phyloP scores from a whole-genome alignment of 2,888 invertebrate species.

The Thysanoteuthis rhombus region DNA sequence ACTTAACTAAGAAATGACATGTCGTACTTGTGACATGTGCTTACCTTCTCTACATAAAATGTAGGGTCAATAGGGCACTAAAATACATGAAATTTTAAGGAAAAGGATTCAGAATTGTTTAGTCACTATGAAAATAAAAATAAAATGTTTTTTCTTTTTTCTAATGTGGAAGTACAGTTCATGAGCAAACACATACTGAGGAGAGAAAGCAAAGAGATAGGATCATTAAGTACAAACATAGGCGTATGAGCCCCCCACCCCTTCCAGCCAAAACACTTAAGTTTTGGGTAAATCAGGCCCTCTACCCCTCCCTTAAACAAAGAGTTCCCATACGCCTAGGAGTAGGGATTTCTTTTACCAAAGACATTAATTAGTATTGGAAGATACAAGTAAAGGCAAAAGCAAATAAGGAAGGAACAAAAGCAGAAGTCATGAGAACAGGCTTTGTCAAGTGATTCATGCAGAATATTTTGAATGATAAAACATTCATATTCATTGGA shows the following conservation, averaged over 20 bases:
- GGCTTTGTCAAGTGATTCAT: too few relatives aligned
- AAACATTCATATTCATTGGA: neutral
- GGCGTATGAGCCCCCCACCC: too few relatives aligned
- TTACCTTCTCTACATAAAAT: constrained; percentile 29
- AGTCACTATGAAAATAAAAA: neutral
- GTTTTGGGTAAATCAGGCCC: too few relatives aligned
- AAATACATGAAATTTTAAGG: constrained; percentile 30
- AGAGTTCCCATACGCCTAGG: too few relatives aligned
- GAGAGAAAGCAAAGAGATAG: neutral
- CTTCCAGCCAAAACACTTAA: too few relatives aligned
- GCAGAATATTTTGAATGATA: neutral
- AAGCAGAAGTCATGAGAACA: neutral
- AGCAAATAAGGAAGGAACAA: neutral
- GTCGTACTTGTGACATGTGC: neutral
- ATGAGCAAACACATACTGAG: neutral
- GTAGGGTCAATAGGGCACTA: constrained; percentile 26
- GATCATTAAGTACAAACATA: neutral
- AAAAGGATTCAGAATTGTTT: neutral
- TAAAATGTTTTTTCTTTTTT: neutral
- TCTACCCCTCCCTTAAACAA: too few relatives aligned
- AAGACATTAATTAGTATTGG: neutral
- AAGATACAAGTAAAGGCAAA: neutral
- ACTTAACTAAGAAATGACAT: constrained; percentile 18
- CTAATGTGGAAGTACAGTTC: neutral
- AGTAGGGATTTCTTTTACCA: too few relatives aligned